Percentiles rank a stretch among this genome's conserved stretches.
These are phyloP conservation scores for Lasius fuliginosus DNA, from an alignment of 2,888 invertebrate genomes.

Conservation along the genomic window DNA sequence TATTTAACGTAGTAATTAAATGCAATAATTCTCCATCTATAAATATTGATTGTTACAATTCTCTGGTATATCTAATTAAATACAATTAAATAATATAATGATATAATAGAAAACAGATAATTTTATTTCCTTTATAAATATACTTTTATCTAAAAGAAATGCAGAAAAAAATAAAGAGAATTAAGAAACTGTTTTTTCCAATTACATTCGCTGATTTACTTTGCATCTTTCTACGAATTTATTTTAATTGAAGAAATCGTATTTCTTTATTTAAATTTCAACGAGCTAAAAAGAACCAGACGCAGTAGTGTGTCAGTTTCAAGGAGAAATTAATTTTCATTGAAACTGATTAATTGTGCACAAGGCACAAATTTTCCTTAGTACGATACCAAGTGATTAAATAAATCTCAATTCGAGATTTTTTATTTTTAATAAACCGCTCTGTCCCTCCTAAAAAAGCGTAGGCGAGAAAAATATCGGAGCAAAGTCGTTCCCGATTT, in stretches of 20 bases:
- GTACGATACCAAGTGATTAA: too few relatives aligned
- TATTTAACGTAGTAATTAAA: neutral
- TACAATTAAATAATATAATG: neutral
- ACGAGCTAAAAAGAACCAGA: too few relatives aligned
- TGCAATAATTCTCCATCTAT: neutral
- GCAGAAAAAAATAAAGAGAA: neutral
- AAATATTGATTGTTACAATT: neutral
- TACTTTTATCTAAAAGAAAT: neutral
- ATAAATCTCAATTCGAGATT: too few relatives aligned
- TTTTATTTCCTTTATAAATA: neutral
- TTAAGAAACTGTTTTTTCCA: slow-evolving; percentile 19
- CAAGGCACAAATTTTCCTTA: too few relatives aligned
- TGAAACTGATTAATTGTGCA: too few relatives aligned
- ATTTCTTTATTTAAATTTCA: too few relatives aligned
- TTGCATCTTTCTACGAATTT: slow-evolving; percentile 23
- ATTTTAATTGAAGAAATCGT: slow-evolving; percentile 8
- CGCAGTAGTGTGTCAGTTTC: too few relatives aligned
- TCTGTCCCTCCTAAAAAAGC: too few relatives aligned
- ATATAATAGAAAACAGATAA: neutral
- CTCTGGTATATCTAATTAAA: neutral
- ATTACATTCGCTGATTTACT: slow-evolving; percentile 20
- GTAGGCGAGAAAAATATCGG: too few relatives aligned
- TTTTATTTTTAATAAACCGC: too few relatives aligned
- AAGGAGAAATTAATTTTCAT: too few relatives aligned
- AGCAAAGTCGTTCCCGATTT: too few relatives aligned